Evolutionary conservation across 2,113 vertebrate genomes (phyloP).

Genomic region (Sinocyclocheilus grahami): DNA sequence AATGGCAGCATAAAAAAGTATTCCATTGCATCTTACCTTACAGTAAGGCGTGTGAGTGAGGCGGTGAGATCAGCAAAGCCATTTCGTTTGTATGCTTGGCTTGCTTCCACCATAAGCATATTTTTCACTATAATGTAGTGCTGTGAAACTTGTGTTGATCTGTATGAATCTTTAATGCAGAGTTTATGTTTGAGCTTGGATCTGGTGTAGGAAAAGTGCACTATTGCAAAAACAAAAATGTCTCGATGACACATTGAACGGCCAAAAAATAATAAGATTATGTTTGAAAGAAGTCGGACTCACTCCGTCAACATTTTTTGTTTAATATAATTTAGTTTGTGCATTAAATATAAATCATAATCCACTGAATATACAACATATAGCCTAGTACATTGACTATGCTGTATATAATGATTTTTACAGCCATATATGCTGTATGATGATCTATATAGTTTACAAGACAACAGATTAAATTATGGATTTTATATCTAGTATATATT

Average conservation of each 20-base stretch:
- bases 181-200: constrained; percentile 21
- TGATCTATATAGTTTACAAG: not conserved
- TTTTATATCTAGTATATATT: not conserved
- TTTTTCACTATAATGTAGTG: constrained; percentile 5
- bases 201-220: constrained; percentile 9
- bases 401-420: not conserved
- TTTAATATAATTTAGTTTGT: not conserved
- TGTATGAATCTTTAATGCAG: constrained; percentile 39
- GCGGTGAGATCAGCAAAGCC: not conserved
- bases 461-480: not conserved
- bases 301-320: not conserved
- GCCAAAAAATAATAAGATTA: not conserved
- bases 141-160: constrained; percentile 8
- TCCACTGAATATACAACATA: not conserved
- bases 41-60: not conserved
- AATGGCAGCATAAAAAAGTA: constrained; percentile 36
- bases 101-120: constrained; percentile 30
- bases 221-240: constrained; percentile 1
- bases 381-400: not conserved
- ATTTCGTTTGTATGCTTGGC: constrained; percentile 4
- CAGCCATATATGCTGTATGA: not conserved
- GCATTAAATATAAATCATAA: not conserved
- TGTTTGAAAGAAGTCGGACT: not conserved
- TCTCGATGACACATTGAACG: not conserved
- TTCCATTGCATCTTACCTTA: not conserved